Evolutionary conservation across 2,113 vertebrate genomes (phyloP), one percentile per base, ranked within the genome.

Genomic region (Melanostigma gelatinosum): DNA sequence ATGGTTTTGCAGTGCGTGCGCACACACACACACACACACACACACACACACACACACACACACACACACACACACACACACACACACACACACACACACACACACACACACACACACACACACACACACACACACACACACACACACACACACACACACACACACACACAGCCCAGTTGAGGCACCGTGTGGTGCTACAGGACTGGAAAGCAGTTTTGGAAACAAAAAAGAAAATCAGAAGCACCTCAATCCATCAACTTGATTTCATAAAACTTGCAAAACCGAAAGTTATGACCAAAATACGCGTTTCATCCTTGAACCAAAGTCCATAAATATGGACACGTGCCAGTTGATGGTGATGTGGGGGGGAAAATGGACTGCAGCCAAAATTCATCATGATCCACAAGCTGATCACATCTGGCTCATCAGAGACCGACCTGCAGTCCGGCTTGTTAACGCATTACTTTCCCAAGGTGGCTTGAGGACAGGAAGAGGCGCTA

Each of bases 151-250:
- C n/a, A 36, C 58, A 36, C 60, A 63, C 34, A 40, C 71, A 42
- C 66, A 40, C 72, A 4, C 40, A 8, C 24, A 76, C 29, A 66
- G 18, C 40, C 66, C 16, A 1, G 4, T 10, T 2, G 12, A 77
- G 24, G 8, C 89, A 93, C 89, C 46, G 48, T 16, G 88, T 78
- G 91, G 89, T 44, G 86, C 91, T 91, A 65, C 75, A 90, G 60
- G 78, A 82, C 82, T 9, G 44, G 44, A 70, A 13, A 57, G 38
- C 22, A 54, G n/a, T 11, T 22, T 24, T 4, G 22, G 0, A 0
- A 3, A 12, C n/a, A 48, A 48, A 48, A 18, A 6, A 54, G 1
- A 22, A 29, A 46, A 22, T 6, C 64, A 75, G 11, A 55, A 54
- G 72, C 44, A 4, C 61, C 72, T 58, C 67, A 48, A 40, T 72